Conservation (phyloP, 2,797 vertebrate species). For the Lutjanus campechanus region DNA sequence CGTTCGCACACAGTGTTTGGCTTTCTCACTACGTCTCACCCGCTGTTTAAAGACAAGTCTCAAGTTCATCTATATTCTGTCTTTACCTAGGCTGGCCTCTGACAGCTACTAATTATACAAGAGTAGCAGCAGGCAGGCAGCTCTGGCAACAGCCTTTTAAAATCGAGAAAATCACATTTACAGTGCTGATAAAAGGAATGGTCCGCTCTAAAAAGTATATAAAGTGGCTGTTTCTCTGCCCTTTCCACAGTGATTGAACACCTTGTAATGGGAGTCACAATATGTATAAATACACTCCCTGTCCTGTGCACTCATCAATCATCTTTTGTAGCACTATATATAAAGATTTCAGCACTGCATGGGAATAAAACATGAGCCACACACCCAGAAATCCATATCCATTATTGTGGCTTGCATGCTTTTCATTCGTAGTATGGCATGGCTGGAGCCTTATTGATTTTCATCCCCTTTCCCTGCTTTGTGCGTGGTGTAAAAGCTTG, state of each 20-base stretch:
- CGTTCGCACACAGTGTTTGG: constrained; percentile 41
- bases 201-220: not conserved
- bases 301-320: constrained; percentile 50
- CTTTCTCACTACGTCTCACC: constrained; percentile 7
- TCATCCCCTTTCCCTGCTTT: constrained; percentile 46
- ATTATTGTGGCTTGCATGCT: constrained; percentile 76
- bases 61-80: constrained; percentile 48
- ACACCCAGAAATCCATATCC: constrained; percentile 79
- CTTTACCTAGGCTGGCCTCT: constrained; percentile 39
- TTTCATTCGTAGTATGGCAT: constrained; percentile 69
- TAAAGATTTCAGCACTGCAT: constrained; percentile 51
- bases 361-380: constrained; percentile 73
- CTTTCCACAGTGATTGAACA: constrained; percentile 19
- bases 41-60: constrained; percentile 22
- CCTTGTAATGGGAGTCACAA: constrained; percentile 24
- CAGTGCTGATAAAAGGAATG: constrained; percentile 4
- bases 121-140: constrained; percentile 5
- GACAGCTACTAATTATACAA: constrained; percentile 50
- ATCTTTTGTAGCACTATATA: constrained; percentile 45
- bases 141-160: constrained; percentile 23
- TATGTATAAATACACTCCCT: constrained; percentile 32
- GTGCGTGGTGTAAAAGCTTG: constrained; percentile 60
- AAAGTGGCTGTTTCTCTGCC: too few relatives aligned
- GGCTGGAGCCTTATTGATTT: constrained; percentile 76
- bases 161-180: constrained; percentile 10